Conservation (phyloP, 37 sponge, comb jelly and placozoan species). For the Oscarella lobularis region DNA sequence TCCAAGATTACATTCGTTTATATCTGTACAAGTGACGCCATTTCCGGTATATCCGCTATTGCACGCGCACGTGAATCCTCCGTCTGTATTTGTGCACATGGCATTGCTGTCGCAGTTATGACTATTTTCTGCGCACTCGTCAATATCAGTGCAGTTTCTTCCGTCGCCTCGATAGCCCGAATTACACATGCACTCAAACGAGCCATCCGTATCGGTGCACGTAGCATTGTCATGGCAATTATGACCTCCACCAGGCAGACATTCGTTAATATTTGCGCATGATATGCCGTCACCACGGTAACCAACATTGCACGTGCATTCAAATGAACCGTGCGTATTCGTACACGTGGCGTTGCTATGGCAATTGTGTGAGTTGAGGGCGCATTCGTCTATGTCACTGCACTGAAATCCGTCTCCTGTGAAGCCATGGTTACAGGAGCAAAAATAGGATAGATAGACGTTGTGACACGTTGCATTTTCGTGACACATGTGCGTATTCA, state of each 20-base stretch:
- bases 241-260: background rate
- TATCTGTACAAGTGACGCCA: no score
- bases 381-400: background rate
- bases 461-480: background rate
- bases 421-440: background rate
- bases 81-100: no score
- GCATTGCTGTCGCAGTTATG: no score
- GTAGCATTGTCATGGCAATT: background rate
- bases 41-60: no score
- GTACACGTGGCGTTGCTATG: background rate
- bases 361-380: background rate
- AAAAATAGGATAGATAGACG: background rate
- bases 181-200: background rate
- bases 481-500: background rate
- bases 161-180: no score
- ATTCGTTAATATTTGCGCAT: background rate
- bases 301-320: background rate
- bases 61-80: no score
- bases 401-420: background rate
- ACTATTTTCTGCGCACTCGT: no score
- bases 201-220: background rate
- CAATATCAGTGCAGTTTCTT: no score
- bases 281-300: background rate
- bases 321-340: background rate
- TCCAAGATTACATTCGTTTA: no score